Percentiles rank a stretch among this genome's conserved stretches.
These are phyloP conservation scores for Leptinotarsa lineolata DNA, from an alignment of 1,140 invertebrate species.

Conservation along the genomic window DNA sequence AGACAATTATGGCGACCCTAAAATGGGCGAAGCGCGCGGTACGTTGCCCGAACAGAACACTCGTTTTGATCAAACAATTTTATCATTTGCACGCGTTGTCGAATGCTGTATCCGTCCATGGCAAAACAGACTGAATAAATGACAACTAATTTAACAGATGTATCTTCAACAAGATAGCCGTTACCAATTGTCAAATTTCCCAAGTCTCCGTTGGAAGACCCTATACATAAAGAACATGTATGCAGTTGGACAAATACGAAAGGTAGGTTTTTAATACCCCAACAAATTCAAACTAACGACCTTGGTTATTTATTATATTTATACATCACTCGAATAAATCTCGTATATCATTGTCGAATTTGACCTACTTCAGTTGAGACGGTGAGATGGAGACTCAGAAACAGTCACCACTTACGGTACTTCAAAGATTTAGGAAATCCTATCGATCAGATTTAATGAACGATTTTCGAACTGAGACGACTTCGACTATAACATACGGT, in stretches of 20 bases:
- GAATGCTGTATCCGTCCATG: too few relatives aligned
- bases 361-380: neutral
- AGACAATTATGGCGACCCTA: too few relatives aligned
- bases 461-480: neutral
- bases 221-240: neutral
- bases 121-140: too few relatives aligned
- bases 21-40: too few relatives aligned
- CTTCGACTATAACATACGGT: neutral
- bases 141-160: too few relatives aligned
- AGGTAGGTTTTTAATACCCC: neutral
- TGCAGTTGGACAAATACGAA: neutral
- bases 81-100: too few relatives aligned
- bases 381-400: neutral
- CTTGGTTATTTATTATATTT: slow-evolving; percentile 42
- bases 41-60: too few relatives aligned
- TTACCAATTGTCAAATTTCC: too few relatives aligned
- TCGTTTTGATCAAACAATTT: too few relatives aligned
- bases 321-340: slow-evolving; percentile 40
- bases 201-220: too few relatives aligned
- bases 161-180: too few relatives aligned
- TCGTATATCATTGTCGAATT: slow-evolving; percentile 36
- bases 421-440: slow-evolving; percentile 5
- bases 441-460: slow-evolving; percentile 5
- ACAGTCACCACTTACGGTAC: neutral
- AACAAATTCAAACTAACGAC: slow-evolving; percentile 33